Evolutionary conservation across 2,888 invertebrate species (phyloP), one percentile per base, ranked within the genome.

Genomic region (Drosophila ezoana): DNA sequence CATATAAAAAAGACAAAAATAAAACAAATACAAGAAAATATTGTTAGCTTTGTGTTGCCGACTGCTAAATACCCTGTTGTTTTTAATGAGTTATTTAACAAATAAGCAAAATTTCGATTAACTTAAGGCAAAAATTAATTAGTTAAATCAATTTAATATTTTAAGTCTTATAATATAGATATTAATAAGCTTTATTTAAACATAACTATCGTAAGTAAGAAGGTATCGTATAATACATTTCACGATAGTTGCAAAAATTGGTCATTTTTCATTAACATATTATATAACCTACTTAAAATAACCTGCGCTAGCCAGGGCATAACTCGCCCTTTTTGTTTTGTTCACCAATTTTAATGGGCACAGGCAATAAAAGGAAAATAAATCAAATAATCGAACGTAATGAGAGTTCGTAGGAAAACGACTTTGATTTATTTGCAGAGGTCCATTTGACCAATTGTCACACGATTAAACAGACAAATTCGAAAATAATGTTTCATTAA

Each of bases 401-500:
- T 23, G 40, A 32, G 35, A 45, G 43, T 61, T 68, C 45, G 45
- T 37, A 4, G 20, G 56, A 43, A 58, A 65, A 49, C 43, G 60
- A 70, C 75, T 85, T 89, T 87, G 89, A 85, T 85, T 85, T 85
- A 85, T 89, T 63, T 64, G 51, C 59, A 33, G 47, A 37, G 66
- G 43, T 57, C 59, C 86, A 44, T 44, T 87, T 79, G 81, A 76
- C 82, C 88, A 89, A 87, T 87, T 87, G 86, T 89, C 86, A 89
- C 89, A 72, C 89, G 82, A 87, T 87, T 87, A 89, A 87, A 73
- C 88, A 85, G 85, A 87, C 86, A 89, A 85, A 89, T 87, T 87
- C 72, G 87, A 85, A 87, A 85, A 87, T 89, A 87, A 87, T 87
- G 88, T 89, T 81, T 87, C 88, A 89, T 87, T 89, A 87, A 87